Base-by-base conservation (phyloP, 1,140 invertebrate species). In the Agraylea sexmaculata region DNA sequence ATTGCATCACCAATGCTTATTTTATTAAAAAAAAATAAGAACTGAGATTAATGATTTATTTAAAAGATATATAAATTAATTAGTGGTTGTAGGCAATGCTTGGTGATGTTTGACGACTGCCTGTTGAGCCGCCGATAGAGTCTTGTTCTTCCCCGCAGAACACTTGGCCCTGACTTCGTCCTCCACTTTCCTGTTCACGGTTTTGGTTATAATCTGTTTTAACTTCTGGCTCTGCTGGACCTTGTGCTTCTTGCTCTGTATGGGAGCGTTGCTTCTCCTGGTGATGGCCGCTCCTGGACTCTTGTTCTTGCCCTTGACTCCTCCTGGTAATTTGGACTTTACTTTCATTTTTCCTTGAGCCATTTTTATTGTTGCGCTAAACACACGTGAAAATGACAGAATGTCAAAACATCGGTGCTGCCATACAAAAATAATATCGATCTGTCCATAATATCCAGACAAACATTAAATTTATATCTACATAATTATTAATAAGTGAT, bases 311-410 rank as follows among this genome's bases (percentile, higher is more conserved):
- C 60, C 65, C 48, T 70, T 66, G 21, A 49, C 47, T 15, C 50
- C 54, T 11, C 53, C 21, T 3, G 69, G 70, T 11, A 64, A 17
- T 51, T 71, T 70, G 3, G 63, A 42, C 52, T 73, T 73, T 4
- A 67, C 57, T 61, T 72, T 72, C 30, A 72, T 51, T 51, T 72
- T 72, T 40, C 69, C 69, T 58, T 73, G 70, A 4, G 69, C 53
- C 71, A 73, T 73, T 48, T 43, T 51, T 20, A 30, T 16, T 36
- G 17, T 37, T 12, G n/a, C n/a, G n/a, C n/a, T n/a, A n/a, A n/a
- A n/a, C n/a, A n/a, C n/a, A n/a, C n/a, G n/a, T n/a, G n/a, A n/a
- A n/a, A n/a, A n/a, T n/a, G n/a, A n/a, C n/a, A n/a, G n/a, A n/a
- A n/a, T n/a, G n/a, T n/a, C n/a, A n/a, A n/a, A n/a, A n/a, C n/a